phyloP scores from a whole-genome alignment of 2,113 vertebrate genomes.

The Phalacrocorax brasilianus region DNA sequence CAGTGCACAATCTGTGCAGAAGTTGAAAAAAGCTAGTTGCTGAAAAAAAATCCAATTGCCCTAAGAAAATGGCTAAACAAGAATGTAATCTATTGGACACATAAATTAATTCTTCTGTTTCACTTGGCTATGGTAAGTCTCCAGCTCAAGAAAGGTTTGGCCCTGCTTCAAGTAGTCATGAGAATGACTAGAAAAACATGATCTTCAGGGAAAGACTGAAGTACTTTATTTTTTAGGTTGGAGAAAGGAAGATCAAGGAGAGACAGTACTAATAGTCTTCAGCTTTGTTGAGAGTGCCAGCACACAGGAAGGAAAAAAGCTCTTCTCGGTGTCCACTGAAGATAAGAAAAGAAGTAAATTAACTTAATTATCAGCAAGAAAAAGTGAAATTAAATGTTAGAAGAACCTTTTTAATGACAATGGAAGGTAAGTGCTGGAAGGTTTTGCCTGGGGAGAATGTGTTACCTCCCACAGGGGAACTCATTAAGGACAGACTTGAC shows the following conservation, averaged over 20 bases:
- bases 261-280: neutral
- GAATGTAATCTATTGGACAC: neutral
- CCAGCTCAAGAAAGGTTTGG: neutral
- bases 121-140: neutral
- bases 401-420: neutral
- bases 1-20: fast-evolving
- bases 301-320: neutral
- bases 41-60: neutral
- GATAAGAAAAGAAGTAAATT: neutral
- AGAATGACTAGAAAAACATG: neutral
- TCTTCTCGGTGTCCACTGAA: neutral
- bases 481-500: fast-evolving
- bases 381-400: neutral
- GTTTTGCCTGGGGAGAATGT: neutral
- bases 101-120: neutral
- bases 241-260: neutral
- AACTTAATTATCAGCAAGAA: neutral
- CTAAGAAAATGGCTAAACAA: neutral
- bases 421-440: neutral
- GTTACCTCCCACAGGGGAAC: neutral
- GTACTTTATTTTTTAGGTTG: neutral
- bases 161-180: neutral
- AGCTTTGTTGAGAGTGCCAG: neutral
- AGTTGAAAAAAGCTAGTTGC: neutral
- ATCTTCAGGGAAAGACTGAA: neutral